These are phyloP conservation scores for Zosterops lateralis DNA, from an alignment of 2,113 vertebrate species.

Conservation along the genomic window DNA sequence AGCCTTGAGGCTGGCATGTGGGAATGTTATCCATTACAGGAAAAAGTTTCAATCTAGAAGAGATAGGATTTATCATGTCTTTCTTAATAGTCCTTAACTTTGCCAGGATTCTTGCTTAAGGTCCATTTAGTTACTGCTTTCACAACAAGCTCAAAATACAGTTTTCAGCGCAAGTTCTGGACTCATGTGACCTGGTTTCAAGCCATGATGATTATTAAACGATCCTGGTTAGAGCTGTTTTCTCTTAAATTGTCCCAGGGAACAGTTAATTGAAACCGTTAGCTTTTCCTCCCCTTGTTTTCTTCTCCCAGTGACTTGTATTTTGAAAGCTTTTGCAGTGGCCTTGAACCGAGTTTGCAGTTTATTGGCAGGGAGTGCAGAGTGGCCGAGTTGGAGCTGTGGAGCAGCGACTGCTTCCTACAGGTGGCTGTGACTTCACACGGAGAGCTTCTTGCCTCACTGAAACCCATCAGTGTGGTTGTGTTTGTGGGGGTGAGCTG, in stretches of 20 bases:
- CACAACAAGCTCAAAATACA: neutral
- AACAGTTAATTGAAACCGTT: slow-evolving; percentile 34
- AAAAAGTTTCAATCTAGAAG: neutral
- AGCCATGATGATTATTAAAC: neutral
- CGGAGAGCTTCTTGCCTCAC: neutral
- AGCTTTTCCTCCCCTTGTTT: neutral
- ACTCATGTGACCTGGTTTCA: neutral
- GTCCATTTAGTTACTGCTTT: neutral
- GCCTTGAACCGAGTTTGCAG: neutral
- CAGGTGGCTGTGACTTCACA: neutral
- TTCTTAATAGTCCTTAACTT: neutral
- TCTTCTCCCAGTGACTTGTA: neutral
- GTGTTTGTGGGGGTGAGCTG: neutral
- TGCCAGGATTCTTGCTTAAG: neutral
- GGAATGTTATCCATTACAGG: neutral
- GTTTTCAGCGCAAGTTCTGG: neutral
- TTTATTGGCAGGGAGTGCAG: neutral
- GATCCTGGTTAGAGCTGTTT: neutral
- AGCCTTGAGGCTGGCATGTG: neutral
- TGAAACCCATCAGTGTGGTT: neutral
- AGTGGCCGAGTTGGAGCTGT: neutral
- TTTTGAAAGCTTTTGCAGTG: slow-evolving; percentile 22
- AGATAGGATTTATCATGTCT: neutral
- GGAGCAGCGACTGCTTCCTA: neutral
- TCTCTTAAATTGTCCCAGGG: neutral